Conservation (phyloP, 2,888 invertebrate species). For the Escarpia spicata region DNA sequence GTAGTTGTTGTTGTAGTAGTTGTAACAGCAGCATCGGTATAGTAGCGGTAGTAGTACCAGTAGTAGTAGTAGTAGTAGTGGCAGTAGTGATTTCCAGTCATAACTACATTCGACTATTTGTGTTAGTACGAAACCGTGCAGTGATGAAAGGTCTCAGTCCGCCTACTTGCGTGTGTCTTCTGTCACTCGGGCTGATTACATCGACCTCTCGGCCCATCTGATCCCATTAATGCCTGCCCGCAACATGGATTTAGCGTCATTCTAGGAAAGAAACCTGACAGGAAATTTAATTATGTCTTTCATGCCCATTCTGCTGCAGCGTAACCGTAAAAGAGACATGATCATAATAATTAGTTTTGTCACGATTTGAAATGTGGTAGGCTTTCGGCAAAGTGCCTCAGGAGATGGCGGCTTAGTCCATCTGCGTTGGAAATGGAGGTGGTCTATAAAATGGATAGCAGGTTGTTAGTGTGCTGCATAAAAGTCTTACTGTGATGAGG, state of each 20-base stretch:
- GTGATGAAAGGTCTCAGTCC: not conserved
- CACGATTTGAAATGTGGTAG: not conserved
- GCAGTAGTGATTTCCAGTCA: not conserved
- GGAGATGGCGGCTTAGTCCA: not conserved
- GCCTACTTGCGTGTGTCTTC: not conserved
- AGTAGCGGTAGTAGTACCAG: not conserved
- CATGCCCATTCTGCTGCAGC: not conserved
- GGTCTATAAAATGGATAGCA: not conserved
- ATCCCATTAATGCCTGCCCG: not conserved
- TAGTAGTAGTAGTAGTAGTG: not conserved
- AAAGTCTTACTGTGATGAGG: not conserved
- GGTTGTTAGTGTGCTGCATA: not conserved
- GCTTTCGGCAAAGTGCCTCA: not conserved
- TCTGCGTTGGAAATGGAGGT: not conserved
- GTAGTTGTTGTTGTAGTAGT: not conserved
- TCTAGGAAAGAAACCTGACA: conserved; percentile 3
- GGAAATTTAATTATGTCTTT: conserved; percentile 6
- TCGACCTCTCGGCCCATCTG: not conserved
- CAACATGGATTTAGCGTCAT: not conserved
- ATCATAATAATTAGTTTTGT: not conserved
- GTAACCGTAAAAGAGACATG: not conserved
- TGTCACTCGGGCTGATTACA: not conserved
- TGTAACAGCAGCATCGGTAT: not conserved
- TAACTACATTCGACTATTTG: not conserved
- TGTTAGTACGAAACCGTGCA: not conserved